These are phyloP conservation scores for Ichneumoninae sp. DNA, from an alignment of 2,888 invertebrate genomes.

Conservation along the genomic window DNA sequence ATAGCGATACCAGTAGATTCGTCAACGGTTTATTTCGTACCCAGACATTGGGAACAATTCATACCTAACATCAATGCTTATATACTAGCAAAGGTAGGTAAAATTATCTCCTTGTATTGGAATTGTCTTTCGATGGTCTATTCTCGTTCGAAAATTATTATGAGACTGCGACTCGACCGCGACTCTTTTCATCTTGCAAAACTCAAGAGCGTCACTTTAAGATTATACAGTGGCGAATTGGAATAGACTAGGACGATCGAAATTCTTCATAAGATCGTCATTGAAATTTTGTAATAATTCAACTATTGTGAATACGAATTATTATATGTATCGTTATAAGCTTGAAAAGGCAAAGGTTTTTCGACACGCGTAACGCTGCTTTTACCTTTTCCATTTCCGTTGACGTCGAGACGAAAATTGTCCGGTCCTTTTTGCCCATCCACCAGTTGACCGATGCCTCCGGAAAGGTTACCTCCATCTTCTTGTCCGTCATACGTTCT, in stretches of 20 bases:
- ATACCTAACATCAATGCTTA: too few relatives aligned
- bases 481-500: constrained; percentile 91
- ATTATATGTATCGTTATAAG: too few relatives aligned
- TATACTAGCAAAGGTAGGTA: too few relatives aligned
- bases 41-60: background rate
- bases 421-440: constrained; percentile 91
- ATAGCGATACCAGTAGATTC: background rate
- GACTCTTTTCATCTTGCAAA: background rate
- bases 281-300: too few relatives aligned
- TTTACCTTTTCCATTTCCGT: constrained; percentile 88
- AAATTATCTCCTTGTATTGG: background rate
- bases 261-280: too few relatives aligned
- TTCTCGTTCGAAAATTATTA: background rate
- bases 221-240: too few relatives aligned
- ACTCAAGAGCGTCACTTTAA: background rate
- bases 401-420: constrained; percentile 89
- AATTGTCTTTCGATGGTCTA: background rate
- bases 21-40: constrained; percentile 4
- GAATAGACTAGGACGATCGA: too few relatives aligned
- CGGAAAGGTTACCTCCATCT: constrained; percentile 87
- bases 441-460: constrained; percentile 92
- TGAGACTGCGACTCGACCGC: too few relatives aligned
- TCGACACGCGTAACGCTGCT: background rate
- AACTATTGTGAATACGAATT: too few relatives aligned
- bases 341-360: too few relatives aligned